Base-by-base conservation (phyloP, 2,888 invertebrate genomes). In the Julus scanicus region DNA sequence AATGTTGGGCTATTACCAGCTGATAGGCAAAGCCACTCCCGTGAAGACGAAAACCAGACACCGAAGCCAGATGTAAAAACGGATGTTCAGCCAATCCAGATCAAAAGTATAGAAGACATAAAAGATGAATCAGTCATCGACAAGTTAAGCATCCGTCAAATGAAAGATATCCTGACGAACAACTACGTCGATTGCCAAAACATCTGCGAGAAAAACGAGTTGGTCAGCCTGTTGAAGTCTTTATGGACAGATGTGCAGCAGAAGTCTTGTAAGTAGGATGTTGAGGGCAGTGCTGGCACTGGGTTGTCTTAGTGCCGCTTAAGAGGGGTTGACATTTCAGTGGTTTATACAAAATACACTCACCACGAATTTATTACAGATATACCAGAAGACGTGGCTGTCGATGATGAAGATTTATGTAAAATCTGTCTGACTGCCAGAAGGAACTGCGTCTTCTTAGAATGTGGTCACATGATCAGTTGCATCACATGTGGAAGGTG, bases 101-200 rank as follows among this genome's bases (percentile, higher is more conserved):
- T 71, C 71, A 71, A 29, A 71, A 20, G 9, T 5, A 6, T 84
- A 9, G 84, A 84, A 44, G 84, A 84, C 84, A 84, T 84, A 17
- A 15, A 5, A 8, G n/a, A 39, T n/a, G 40, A 40, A n/a, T 39
- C 39, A 2, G 4, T 44, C 40, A 84, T 84, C 11, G 48, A 5
- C 40, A 39, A 29, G 15, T 48, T 84, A n/a, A 84, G 84, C 40
- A 20, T 40, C n/a, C 84, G 84, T 48, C 84, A 40, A 13, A 93
- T 98, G 89, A 98, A 97, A 93, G 95, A 95, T 91, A 93, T 98
- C 90, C 93, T 98, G 89, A 94, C 94, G 90, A 93, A 95, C 89
- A 97, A 97, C 93, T 95, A 97, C 91, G 97, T 98, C 13, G 96
- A 97, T 93, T 97, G 94, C 92, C 96, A 95, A 92, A 97, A 97